phyloP scores from a whole-genome alignment of 2,797 vertebrate genomes.

The Neosilurus hyrtlii region DNA sequence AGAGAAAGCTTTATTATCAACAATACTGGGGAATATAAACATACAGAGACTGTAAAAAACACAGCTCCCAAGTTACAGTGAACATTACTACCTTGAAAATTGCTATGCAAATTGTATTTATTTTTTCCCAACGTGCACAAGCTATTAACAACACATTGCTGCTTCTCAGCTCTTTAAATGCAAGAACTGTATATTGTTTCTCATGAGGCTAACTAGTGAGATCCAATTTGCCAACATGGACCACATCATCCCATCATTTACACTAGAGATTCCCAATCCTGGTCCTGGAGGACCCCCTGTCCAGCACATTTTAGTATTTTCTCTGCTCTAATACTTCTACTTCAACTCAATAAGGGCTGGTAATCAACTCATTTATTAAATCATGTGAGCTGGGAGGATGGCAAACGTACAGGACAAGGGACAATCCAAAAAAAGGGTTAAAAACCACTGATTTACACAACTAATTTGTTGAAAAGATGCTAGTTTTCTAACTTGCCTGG shows the following conservation, averaged over 20 bases:
- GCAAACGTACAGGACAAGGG: too few species aligned
- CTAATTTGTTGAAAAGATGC: not conserved
- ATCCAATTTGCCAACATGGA: not conserved
- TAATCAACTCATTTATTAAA: too few species aligned
- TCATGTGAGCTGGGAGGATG: too few species aligned
- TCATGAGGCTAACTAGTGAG: not conserved
- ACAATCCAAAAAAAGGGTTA: too few species aligned
- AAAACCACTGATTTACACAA: not conserved
- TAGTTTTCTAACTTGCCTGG: not conserved
- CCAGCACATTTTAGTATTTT: too few species aligned
- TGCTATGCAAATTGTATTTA: not conserved
- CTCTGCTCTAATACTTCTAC: too few species aligned
- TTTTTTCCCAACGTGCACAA: not conserved
- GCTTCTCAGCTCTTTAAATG: not conserved
- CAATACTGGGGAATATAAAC: conserved; percentile 27
- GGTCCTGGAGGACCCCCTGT: too few species aligned
- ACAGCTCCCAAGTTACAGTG: not conserved
- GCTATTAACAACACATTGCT: not conserved
- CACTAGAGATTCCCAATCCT: not conserved
- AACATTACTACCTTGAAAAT: not conserved
- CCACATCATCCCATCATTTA: not conserved
- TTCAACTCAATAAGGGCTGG: too few species aligned
- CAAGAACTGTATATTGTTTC: not conserved
- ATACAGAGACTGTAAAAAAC: conserved; percentile 6
- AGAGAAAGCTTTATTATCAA: conserved; percentile 37